Conservation (phyloP, 1,140 invertebrate genomes). For the Ceratina australensis region DNA sequence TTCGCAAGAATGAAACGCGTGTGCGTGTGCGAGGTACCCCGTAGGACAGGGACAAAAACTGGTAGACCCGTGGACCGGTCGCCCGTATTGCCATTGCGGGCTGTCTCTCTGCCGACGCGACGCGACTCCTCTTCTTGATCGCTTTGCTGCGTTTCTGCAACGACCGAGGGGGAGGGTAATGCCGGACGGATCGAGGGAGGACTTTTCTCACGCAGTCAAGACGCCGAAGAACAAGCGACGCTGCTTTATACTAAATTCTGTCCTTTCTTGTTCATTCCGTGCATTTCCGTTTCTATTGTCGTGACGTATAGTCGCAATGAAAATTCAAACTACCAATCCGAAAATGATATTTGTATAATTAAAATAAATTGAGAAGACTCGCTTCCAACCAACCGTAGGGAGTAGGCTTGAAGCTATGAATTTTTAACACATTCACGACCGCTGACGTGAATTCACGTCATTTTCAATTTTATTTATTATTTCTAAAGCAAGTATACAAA, state of each 20-base stretch:
- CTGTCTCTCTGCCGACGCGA: constrained; percentile 39
- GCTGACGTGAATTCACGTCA: no score
- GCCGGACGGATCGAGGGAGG: constrained; percentile 52
- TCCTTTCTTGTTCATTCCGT: no score
- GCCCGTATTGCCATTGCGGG: constrained; percentile 67
- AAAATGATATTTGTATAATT: no score
- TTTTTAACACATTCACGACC: no score
- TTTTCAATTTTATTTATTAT: no score
- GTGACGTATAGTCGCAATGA: no score
- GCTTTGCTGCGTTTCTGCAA: constrained; percentile 58
- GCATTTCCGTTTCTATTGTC: no score
- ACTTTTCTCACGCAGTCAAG: constrained; percentile 59
- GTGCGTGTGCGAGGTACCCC: constrained; percentile 37
- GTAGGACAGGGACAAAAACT: constrained; percentile 65
- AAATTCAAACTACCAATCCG: no score
- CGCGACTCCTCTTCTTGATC: constrained; percentile 55
- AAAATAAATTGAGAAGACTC: no score
- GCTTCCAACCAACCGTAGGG: no score
- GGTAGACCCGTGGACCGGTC: constrained; percentile 64
- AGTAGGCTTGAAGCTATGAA: no score
- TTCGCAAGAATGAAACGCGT: not conserved
- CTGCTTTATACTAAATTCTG: not conserved
- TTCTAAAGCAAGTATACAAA: no score
- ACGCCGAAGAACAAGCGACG: not conserved
- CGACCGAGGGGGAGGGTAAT: constrained; percentile 30